These are phyloP conservation scores for Nothobranchius kuhntae DNA, from an alignment of 2,113 vertebrate species.

Conservation along the genomic window DNA sequence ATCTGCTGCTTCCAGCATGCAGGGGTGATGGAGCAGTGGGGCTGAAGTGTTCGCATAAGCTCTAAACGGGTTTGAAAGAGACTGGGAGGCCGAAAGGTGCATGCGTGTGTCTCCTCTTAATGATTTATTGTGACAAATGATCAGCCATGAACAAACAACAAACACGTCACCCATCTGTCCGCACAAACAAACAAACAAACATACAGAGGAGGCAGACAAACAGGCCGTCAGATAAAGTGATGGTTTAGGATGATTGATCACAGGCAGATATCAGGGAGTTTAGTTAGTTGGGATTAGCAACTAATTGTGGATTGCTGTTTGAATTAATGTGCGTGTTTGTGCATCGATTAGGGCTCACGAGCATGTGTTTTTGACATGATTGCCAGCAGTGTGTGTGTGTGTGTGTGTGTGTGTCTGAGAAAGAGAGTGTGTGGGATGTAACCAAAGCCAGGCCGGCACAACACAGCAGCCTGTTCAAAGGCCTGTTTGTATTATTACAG, in stretches of 20 bases:
- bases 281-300: constrained; percentile 30
- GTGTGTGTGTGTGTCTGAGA: constrained; percentile 39
- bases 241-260: constrained; percentile 60
- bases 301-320: constrained; percentile 7
- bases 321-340: neutral
- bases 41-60: constrained; percentile 59
- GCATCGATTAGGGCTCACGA: neutral
- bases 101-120: constrained; percentile 34
- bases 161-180: constrained; percentile 59
- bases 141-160: constrained; percentile 70
- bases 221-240: constrained; percentile 39
- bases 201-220: constrained; percentile 58
- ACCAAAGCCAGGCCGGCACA: constrained; percentile 71
- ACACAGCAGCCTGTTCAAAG: constrained; percentile 80
- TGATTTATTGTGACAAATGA: constrained; percentile 76
- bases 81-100: constrained; percentile 27
- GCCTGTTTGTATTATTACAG: constrained; percentile 83
- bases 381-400: constrained; percentile 39
- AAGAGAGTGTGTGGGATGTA: constrained; percentile 66
- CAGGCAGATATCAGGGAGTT: constrained; percentile 33
- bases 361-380: constrained; percentile 28
- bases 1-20: constrained; percentile 37
- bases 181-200: constrained; percentile 72
- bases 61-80: constrained; percentile 56
- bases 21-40: constrained; percentile 39